Conservation (phyloP, 2,888 invertebrate species). For the Asteroscopus sphinx region DNA sequence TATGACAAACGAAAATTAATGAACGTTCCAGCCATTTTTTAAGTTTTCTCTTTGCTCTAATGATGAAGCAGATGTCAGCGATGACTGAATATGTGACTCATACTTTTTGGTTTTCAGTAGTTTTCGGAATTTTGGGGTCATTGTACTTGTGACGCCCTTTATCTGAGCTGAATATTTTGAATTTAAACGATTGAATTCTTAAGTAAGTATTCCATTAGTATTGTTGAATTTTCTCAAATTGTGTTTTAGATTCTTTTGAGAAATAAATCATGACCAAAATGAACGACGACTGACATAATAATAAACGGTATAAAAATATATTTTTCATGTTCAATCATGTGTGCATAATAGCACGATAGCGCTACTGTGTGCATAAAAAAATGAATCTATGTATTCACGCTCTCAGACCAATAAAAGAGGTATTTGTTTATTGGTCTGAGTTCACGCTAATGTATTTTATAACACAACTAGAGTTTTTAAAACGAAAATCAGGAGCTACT, state of each 20-base stretch:
- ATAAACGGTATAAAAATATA: not conserved
- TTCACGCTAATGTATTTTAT: not conserved
- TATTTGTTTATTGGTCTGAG: no score
- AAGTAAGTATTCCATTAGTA: not conserved
- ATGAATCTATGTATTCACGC: not conserved
- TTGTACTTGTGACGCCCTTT: conserved; percentile 55
- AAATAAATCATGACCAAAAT: conserved; percentile 1
- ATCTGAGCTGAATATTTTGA: not conserved
- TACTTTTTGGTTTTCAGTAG: conserved; percentile 65
- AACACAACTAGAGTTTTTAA: conserved; percentile 3
- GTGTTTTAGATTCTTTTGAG: no score
- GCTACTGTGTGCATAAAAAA: conserved; percentile 9
- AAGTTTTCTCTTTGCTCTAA: conserved; percentile 73
- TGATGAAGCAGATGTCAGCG: conserved; percentile 84
- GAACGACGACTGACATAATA: not conserved
- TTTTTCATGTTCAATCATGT: not conserved
- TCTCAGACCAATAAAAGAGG: no score
- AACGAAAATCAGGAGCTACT: conserved; percentile 11
- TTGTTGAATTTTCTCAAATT: not conserved
- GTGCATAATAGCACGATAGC: conserved; percentile 5
- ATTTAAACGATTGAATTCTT: not conserved
- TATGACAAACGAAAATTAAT: conserved; percentile 89
- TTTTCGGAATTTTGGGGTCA: conserved; percentile 51
- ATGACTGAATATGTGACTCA: conserved; percentile 68
- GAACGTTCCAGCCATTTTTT: conserved; percentile 76